A percentile compares a stretch with the other conserved stretches of the same genome.
phyloP scores from a whole-genome alignment of 2,113 vertebrate genomes.

The Chascanopsetta lugubris region DNA sequence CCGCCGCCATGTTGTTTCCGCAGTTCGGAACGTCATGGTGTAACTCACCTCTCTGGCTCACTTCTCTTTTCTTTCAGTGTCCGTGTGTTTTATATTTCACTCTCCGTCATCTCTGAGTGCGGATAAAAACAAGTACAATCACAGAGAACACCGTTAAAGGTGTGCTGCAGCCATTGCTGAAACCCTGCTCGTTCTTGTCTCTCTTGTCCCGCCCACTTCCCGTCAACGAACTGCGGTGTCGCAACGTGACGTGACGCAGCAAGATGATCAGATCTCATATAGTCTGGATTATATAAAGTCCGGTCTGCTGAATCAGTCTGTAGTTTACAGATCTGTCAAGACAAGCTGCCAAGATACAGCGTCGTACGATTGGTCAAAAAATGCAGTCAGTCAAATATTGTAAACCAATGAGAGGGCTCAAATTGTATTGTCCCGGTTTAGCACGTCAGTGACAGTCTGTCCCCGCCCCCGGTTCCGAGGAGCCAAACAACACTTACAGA shows the following conservation, averaged over 20 bases:
- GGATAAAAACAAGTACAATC: neutral
- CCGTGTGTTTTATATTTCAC: neutral
- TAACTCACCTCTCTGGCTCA: slow-evolving; percentile 37
- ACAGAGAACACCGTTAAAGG: neutral
- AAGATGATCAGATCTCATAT: fast-evolving
- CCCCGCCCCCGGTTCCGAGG: slow-evolving; percentile 25
- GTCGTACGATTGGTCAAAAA: slow-evolving; percentile 4
- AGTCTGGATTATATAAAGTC: neutral
- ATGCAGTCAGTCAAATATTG: slow-evolving; percentile 14
- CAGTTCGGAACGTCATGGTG: too few relatives aligned
- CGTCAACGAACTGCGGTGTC: slow-evolving; percentile 23
- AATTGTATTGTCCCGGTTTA: neutral
- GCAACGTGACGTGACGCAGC: fast-evolving
- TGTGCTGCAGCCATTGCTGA: neutral
- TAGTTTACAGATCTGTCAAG: neutral
- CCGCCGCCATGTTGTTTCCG: slow-evolving; percentile 28
- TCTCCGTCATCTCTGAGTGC: too few relatives aligned
- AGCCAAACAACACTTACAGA: too few relatives aligned
- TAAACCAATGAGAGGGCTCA: slow-evolving; percentile 3
- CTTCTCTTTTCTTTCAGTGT: neutral
- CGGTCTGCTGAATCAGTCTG: neutral
- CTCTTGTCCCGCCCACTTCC: slow-evolving; percentile 57
- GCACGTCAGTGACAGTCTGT: slow-evolving; percentile 20
- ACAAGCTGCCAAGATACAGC: fast-evolving
- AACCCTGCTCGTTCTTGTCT: too few relatives aligned